Evolutionary conservation across 2,113 vertebrate species (phyloP).

Genomic region (Pygoscelis adeliae): DNA sequence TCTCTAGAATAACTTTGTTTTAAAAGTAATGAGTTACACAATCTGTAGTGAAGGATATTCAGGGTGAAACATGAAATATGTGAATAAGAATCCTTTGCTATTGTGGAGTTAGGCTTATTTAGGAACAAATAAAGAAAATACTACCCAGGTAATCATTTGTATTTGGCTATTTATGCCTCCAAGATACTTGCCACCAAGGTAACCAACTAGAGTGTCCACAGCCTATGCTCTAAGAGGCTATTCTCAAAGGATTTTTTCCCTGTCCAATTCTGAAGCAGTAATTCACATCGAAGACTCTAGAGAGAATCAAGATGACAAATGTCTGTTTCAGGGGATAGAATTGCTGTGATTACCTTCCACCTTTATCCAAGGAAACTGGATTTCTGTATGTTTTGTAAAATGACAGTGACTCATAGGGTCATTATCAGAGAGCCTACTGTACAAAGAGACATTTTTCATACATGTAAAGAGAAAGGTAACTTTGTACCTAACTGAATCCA

Average conservation of each 20-base stretch:
- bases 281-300: background rate
- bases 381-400: background rate
- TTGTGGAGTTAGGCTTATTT: background rate
- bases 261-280: background rate
- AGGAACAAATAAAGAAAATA: background rate
- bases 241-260: background rate
- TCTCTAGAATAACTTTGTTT: background rate
- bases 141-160: background rate
- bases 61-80: background rate
- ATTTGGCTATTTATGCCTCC: background rate
- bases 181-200: background rate
- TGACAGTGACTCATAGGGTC: background rate
- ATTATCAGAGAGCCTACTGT: background rate
- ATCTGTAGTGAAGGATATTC: background rate
- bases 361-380: background rate
- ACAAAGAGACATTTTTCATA: background rate
- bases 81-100: background rate
- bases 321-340: background rate
- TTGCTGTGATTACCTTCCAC: background rate
- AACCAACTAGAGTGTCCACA: background rate
- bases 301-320: background rate
- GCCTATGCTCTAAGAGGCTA: background rate
- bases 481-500: background rate
- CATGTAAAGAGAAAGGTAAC: background rate
- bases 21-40: background rate